These are phyloP conservation scores for Melanotus villosus DNA, from an alignment of 2,888 invertebrate species.

Conservation along the genomic window DNA sequence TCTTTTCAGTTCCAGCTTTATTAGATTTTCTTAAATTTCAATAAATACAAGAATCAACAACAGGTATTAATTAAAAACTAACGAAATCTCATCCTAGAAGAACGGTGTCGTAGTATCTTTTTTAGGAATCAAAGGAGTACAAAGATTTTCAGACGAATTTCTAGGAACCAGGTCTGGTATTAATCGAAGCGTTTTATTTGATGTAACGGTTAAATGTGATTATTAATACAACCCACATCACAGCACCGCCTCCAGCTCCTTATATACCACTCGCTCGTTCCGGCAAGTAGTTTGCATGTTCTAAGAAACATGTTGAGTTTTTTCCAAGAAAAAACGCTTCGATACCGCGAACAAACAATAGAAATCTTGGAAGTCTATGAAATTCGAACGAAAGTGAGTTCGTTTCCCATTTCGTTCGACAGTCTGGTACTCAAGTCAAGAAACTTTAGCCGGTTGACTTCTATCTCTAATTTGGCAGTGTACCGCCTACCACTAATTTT, in stretches of 20 bases:
- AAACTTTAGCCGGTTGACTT: background rate
- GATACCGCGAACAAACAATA: conserved; percentile 13
- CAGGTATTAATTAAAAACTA: background rate
- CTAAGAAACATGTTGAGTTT: conserved; percentile 13
- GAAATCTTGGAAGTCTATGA: conserved; percentile 12
- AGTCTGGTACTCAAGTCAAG: conserved; percentile 11
- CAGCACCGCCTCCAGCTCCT: conserved; percentile 22
- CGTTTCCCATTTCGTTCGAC: conserved; percentile 1
- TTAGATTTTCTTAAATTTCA: too few species aligned
- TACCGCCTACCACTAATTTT: conserved; percentile 10
- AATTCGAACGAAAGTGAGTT: conserved; percentile 15
- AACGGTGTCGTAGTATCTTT: background rate
- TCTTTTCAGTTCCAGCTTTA: too few species aligned
- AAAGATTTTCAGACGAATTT: conserved; percentile 20
- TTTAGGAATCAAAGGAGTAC: background rate
- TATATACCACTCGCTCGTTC: conserved; percentile 10
- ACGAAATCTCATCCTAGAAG: too few species aligned
- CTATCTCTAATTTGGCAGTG: conserved; percentile 7
- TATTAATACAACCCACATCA: conserved; percentile 23
- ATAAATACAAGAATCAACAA: too few species aligned
- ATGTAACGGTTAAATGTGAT: conserved; percentile 24
- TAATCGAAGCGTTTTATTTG: conserved; percentile 15
- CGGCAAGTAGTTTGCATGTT: conserved; percentile 15
- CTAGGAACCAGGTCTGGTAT: conserved; percentile 20
- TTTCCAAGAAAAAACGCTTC: conserved; percentile 14